Evolutionary conservation across 2,797 vertebrate genomes (phyloP), one percentile per base, ranked within the genome.

Genomic region (Alca torda): DNA sequence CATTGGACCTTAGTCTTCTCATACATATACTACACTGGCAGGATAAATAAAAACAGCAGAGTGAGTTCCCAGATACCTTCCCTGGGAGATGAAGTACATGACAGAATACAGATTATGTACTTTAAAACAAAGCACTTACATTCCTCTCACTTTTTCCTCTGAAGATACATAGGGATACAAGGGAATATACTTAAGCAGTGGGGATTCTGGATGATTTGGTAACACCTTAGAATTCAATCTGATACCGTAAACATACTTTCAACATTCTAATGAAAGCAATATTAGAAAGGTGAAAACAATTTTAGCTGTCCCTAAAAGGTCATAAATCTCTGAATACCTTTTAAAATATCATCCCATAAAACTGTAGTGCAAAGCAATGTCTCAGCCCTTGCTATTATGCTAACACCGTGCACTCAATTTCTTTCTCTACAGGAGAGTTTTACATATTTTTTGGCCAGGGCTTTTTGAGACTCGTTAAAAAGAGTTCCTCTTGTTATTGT

Each of bases 41-140:
- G 94, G 92, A 97, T 96, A 98, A 98, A 98, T 97, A 98, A 97
- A 97, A 98, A 96, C 79, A 97, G 94, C 92, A 89, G 87, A 97
- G 84, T 93, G 89, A 91, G 70, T 96, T 97, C 95, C 94, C 78
- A 97, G 90, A 97, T 96, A 96, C 19, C 59, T 97, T 98, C 90
- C 79, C 53, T 91, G 84, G 92, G 96, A 97, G 96, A 97, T 94
- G 89, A 86, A 97, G 69, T 88, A 96, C 91, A 79, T 95, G 97
- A 95, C 94, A 97, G 96, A 96, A 98, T 97, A 97, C 93, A 97
- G 96, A 98, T 97, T 94, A 95, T 87, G 87, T 61, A 85, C 93
- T 97, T 98, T 96, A 96, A 98, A 98, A 84, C 69, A 95, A 79
- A 95, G 60, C 65, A 78, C 70, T 90, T 84, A 54, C 67, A 80